A percentile compares a stretch with the other conserved stretches of the same genome.
These are phyloP conservation scores for Phylloscopus trochilus DNA, from an alignment of 2,113 vertebrate genomes.

Conservation along the genomic window DNA sequence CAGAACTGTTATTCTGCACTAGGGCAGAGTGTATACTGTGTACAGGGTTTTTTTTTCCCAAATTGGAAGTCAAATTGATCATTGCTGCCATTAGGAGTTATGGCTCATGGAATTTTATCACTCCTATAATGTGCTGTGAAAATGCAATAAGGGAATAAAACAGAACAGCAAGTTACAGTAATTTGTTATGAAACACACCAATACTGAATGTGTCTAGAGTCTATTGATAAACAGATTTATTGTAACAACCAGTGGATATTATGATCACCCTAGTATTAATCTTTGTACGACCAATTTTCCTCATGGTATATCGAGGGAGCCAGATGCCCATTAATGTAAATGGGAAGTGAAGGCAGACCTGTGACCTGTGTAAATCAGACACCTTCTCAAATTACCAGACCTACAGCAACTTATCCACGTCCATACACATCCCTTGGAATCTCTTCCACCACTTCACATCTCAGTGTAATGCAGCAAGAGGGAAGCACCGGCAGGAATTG, in stretches of 20 bases:
- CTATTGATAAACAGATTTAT: slow-evolving; percentile 56
- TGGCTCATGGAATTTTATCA: slow-evolving; percentile 45
- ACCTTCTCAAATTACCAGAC: background rate
- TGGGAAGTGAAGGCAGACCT: background rate
- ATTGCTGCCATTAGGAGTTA: slow-evolving; percentile 50
- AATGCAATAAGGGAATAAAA: slow-evolving; percentile 49
- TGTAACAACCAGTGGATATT: background rate
- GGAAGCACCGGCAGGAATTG: background rate
- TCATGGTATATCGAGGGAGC: background rate
- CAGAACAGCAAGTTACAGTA: slow-evolving; percentile 16
- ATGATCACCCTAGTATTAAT: background rate
- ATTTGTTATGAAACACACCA: slow-evolving; percentile 35
- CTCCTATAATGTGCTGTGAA: slow-evolving; percentile 42
- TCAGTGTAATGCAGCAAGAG: background rate
- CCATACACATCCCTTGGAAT: background rate
- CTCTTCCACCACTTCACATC: background rate
- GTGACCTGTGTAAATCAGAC: background rate
- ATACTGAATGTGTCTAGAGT: slow-evolving; percentile 26
- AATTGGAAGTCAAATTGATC: slow-evolving; percentile 50
- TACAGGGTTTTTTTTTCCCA: background rate
- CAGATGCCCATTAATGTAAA: background rate
- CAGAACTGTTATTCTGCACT: background rate
- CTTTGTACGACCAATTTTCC: background rate
- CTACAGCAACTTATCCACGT: background rate
- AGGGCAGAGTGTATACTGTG: background rate